Base-by-base conservation (phyloP, 2,888 invertebrate species). In the Tyria jacobaeae region DNA sequence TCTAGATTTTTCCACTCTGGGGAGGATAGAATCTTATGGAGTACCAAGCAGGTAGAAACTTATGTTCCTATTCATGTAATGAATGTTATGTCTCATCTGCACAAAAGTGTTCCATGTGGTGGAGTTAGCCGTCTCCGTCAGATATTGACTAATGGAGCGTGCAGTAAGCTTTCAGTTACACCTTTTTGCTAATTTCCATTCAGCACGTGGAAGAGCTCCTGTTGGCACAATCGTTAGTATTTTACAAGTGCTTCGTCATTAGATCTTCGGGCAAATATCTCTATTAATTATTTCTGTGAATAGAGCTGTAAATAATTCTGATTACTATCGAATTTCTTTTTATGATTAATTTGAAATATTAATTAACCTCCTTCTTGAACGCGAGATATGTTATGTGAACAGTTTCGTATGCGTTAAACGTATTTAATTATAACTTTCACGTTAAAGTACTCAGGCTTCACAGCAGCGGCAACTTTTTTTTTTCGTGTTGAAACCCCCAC, bases 61-160 rank as follows among this genome's bases (percentile, higher is more conserved):
- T 35, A 35, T 21, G 44, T 44, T 3, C 3, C 12, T 12, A 21
- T 21, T 44, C 27, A 49, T 2, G 1, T 49, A 0, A 21, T 25
- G n/a, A n/a, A n/a, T 49, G 48, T 2, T 15, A 15, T 64, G 59
- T 60, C 59, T 47, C 37, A 10, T 59, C 59, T 53, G 35, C 27
- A 52, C 24, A 25, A n/a, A 21, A 12, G 4, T 44, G 21, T 3
- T 44, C n/a, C 9, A 21, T 21, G n/a, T n/a, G 7, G 21, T 37
- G 41, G 53, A 34, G 35, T 31, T 53, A 24, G 57, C 60, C 39
- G 62, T 58, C 73, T 59, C 57, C 57, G 64, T 52, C 76, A 70
- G 66, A 64, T 73, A 64, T 53, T 73, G 71, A 77, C 68, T 79
- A 79, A 79, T 79, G 75, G 73, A 76, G 71, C 75, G 61, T 60